Evolutionary conservation across 2,888 invertebrate genomes (phyloP), one percentile per base, ranked within the genome.

Genomic region (Hydriomena furcata): DNA sequence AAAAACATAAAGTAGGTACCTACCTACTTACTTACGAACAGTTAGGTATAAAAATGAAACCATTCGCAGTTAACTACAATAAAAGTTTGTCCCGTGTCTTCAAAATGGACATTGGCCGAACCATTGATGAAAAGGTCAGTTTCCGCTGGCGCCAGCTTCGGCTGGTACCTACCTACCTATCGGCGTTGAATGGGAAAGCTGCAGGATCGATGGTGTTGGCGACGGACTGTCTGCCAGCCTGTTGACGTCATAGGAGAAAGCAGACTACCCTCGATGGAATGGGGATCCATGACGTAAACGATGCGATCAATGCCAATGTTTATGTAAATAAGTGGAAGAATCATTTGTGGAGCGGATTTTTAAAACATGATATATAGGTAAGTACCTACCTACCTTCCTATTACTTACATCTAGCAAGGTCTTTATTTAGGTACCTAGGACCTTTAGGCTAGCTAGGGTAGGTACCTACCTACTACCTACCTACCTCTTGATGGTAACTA

Each of bases 221-320:
- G 79, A 43, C 79, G 62, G 55, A 47, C 47, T 46, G 79, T 79
- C 79, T 79, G 61, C 36, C 62, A 37, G 31, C 58, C 56, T 63
- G 37, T 54, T 78, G 75, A 79, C 79, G 79, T 79, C 79, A 78
- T 43, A 7, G 48, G 60, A 46, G 66, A 74, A 67, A 70, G 65
- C 64, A 58, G 46, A 54, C 52, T 47, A 43, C 37, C 28, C 11
- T 10, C 20, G 51, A 51, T 46, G 58, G 44, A 55, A 55, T 41
- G 48, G 35, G 49, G 21, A 13, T 41, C 35, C 8, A 32, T 52
- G 52, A 47, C 52, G 52, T 44, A 47, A 43, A 11, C 24, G 21
- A 31, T 27, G 8, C 32, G 46, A 38, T 37, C 46, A 32, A 52
- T 43, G 31, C 20, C 28, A 25, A n/a, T n/a, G 8, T 34, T 27